Conservation (phyloP, 2,797 vertebrate genomes). For the Rhinella marina region DNA sequence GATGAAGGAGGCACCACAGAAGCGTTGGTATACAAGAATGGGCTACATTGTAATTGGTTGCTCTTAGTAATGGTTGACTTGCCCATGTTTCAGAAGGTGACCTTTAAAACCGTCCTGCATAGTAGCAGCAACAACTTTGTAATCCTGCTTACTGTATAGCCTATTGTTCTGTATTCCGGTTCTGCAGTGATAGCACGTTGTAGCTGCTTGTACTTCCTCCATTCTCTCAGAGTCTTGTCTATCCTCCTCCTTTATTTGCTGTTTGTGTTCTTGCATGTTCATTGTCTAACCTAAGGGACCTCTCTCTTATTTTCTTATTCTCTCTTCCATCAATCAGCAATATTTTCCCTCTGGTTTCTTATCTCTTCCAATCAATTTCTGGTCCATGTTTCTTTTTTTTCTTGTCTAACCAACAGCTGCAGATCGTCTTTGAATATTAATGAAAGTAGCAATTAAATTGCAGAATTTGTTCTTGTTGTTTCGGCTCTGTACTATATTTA, state of each 20-base stretch:
- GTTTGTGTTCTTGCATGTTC: slow-evolving; percentile 17
- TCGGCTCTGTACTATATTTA: slow-evolving; percentile 3
- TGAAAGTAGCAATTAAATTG: neutral
- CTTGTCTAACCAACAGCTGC: slow-evolving; percentile 9
- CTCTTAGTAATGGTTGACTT: neutral
- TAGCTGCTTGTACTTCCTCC: slow-evolving; percentile 4
- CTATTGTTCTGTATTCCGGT: neutral
- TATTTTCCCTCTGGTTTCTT: slow-evolving; percentile 37
- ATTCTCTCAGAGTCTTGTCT: neutral
- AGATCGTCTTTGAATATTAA: slow-evolving; percentile 40
- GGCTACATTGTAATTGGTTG: neutral
- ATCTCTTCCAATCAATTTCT: slow-evolving; percentile 46
- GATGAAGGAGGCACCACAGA: neutral
- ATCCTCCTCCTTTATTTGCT: slow-evolving; percentile 28
- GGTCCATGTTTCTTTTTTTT: slow-evolving; percentile 18
- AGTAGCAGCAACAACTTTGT: neutral
- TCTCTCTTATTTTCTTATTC: slow-evolving; percentile 22
- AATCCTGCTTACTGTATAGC: neutral
- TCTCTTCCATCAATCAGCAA: slow-evolving; percentile 34
- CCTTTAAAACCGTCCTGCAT: neutral
- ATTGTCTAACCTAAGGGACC: slow-evolving; percentile 35
- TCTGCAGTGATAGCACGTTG: neutral
- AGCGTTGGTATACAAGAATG: neutral
- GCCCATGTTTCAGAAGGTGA: neutral
- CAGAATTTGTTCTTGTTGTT: slow-evolving; percentile 16